Conservation (phyloP, 2,888 invertebrate species). For the Drosophila merina region DNA sequence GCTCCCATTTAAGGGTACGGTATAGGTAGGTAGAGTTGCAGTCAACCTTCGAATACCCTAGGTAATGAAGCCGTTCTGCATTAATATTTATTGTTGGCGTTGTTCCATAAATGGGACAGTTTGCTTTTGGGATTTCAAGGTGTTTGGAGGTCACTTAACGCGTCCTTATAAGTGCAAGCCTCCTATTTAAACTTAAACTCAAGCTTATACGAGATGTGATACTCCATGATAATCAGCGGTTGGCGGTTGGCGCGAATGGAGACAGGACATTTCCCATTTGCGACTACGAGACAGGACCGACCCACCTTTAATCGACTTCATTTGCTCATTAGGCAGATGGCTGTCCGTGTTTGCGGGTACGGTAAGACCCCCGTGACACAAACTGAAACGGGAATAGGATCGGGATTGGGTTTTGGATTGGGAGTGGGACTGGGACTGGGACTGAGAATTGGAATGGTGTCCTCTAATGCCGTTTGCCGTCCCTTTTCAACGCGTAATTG, state of each 20-base stretch:
- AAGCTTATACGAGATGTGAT: no score
- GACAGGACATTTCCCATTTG: slow-evolving; percentile 18
- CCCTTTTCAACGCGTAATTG: slow-evolving; percentile 73
- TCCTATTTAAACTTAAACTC: neutral
- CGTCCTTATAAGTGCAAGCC: neutral
- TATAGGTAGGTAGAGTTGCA: slow-evolving; percentile 1
- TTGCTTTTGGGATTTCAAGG: neutral
- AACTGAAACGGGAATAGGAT: slow-evolving; percentile 1
- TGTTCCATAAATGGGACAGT: neutral
- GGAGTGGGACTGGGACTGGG: neutral
- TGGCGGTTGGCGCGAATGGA: neutral
- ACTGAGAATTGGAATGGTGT: neutral
- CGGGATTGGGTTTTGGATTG: slow-evolving; percentile 3
- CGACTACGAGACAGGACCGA: slow-evolving; percentile 12
- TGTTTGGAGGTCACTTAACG: neutral
- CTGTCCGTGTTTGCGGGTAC: slow-evolving; percentile 54
- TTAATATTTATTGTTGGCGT: slow-evolving; percentile 23
- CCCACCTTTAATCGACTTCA: slow-evolving; percentile 79
- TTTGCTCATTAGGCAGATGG: slow-evolving; percentile 77
- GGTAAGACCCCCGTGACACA: slow-evolving; percentile 4
- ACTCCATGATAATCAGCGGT: slow-evolving; percentile 17
- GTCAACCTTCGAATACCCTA: slow-evolving; percentile 11
- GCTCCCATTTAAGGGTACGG: slow-evolving; percentile 14
- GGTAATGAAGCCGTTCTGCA: slow-evolving; percentile 2
- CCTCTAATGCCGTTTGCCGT: slow-evolving; percentile 72